Evolutionary conservation across 1,140 invertebrate genomes (phyloP).

Genomic region (Pomacea maculata): DNA sequence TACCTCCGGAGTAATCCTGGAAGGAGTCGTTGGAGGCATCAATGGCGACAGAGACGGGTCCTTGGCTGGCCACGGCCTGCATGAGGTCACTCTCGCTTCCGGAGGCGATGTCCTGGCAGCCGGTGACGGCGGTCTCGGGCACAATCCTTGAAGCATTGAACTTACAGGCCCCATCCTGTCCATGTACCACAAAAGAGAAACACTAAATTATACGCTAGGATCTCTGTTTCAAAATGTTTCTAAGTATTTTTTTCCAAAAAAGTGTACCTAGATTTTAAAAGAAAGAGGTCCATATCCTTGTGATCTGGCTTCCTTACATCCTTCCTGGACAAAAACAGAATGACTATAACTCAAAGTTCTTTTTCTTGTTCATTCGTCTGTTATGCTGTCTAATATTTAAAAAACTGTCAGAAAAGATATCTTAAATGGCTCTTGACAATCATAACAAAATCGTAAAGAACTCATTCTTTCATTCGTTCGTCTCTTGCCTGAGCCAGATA

Average conservation of each 20-base stretch:
- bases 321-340: too few species aligned
- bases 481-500: constrained; percentile 42
- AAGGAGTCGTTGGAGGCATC: constrained; percentile 85
- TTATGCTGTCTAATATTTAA: neutral
- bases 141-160: constrained; percentile 40
- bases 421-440: too few species aligned
- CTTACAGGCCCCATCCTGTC: constrained; percentile 66
- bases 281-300: too few species aligned
- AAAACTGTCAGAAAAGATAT: neutral
- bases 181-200: neutral
- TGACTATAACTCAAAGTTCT: too few species aligned
- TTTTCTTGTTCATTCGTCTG: too few species aligned
- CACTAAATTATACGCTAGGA: neutral
- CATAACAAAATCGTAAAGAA: too few species aligned
- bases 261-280: neutral
- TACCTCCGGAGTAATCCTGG: constrained; percentile 68
- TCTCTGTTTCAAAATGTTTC: neutral
- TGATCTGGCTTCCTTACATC: too few species aligned
- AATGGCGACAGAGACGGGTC: constrained; percentile 85
- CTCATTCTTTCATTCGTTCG: too few species aligned
- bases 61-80: constrained; percentile 82
- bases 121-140: constrained; percentile 63
- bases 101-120: constrained; percentile 76
- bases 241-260: neutral
- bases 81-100: constrained; percentile 74